phyloP scores from a whole-genome alignment of 2,113 vertebrate genomes.

The Pica pica region DNA sequence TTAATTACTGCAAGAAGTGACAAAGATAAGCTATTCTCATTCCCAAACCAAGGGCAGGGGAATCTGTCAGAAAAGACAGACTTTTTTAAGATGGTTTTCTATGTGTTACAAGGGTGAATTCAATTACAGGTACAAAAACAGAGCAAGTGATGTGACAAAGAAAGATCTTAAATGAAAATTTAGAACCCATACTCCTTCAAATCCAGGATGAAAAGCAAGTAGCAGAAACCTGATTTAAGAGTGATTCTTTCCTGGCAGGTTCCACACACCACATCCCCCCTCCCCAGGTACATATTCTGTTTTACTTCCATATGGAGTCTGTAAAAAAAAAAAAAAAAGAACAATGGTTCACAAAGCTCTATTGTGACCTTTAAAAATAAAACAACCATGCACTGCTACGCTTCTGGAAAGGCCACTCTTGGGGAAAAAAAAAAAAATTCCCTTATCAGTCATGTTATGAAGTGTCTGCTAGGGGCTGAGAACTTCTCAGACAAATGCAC shows the following conservation, averaged over 20 bases:
- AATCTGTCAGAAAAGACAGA: neutral
- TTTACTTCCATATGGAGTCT: slow-evolving; percentile 38
- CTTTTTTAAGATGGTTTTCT: neutral
- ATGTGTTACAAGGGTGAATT: neutral
- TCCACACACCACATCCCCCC: neutral
- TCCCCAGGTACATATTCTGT: neutral
- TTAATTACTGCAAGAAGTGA: slow-evolving; percentile 34
- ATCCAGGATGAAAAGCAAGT: neutral
- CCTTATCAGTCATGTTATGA: neutral
- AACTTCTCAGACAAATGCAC: neutral
- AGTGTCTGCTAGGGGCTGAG: neutral
- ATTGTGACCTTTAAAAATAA: slow-evolving; percentile 49
- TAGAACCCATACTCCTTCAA: neutral
- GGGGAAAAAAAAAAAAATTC: neutral
- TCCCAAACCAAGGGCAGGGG: neutral
- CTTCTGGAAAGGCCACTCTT: neutral
- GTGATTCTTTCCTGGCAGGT: neutral
- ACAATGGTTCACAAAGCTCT: slow-evolving; percentile 10
- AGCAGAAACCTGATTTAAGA: neutral
- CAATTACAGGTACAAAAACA: neutral
- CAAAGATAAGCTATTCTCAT: slow-evolving; percentile 37
- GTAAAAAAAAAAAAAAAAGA: neutral
- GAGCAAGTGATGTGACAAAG: neutral
- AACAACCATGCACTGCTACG: neutral
- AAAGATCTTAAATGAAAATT: neutral